phyloP scores from a whole-genome alignment of 2,888 invertebrate species.

The Bellardia pandia region DNA sequence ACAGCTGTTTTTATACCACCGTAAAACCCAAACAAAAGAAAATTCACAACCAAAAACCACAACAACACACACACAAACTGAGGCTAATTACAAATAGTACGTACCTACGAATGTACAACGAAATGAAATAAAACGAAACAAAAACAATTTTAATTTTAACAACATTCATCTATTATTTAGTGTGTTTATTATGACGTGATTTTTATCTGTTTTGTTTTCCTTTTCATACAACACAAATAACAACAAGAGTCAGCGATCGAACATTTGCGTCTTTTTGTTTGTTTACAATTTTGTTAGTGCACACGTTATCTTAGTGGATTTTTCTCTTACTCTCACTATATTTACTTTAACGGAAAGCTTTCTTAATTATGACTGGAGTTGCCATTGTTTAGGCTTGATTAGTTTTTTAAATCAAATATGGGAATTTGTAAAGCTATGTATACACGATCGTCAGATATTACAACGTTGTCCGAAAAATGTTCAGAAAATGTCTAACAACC shows the following conservation, averaged over 20 bases:
- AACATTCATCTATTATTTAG: conserved; percentile 40
- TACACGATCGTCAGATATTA: too few relatives aligned
- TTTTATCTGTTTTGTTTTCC: conserved; percentile 40
- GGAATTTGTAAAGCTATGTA: too few relatives aligned
- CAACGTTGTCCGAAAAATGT: too few relatives aligned
- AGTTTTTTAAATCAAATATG: not conserved
- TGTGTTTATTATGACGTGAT: conserved; percentile 60
- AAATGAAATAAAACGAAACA: conserved; percentile 63
- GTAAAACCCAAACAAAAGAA: conserved; percentile 76
- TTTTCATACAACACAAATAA: conserved; percentile 14
- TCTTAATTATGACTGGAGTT: not conserved
- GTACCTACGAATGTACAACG: conserved; percentile 30
- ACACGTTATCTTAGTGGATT: conserved; percentile 13
- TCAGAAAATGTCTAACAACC: too few relatives aligned
- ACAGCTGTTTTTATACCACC: conserved; percentile 84
- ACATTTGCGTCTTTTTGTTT: conserved; percentile 61
- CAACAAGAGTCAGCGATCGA: conserved; percentile 23
- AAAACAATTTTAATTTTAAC: conserved; percentile 60
- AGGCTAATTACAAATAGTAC: not conserved
- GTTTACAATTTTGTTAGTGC: not conserved
- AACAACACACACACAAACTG: conserved; percentile 27
- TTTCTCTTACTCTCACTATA: conserved; percentile 20
- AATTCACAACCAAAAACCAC: conserved; percentile 67
- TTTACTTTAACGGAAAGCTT: conserved; percentile 20
- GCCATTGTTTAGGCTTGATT: not conserved